Evolutionary conservation across 2,113 vertebrate genomes (phyloP).

Genomic region (Tyrannus savana): DNA sequence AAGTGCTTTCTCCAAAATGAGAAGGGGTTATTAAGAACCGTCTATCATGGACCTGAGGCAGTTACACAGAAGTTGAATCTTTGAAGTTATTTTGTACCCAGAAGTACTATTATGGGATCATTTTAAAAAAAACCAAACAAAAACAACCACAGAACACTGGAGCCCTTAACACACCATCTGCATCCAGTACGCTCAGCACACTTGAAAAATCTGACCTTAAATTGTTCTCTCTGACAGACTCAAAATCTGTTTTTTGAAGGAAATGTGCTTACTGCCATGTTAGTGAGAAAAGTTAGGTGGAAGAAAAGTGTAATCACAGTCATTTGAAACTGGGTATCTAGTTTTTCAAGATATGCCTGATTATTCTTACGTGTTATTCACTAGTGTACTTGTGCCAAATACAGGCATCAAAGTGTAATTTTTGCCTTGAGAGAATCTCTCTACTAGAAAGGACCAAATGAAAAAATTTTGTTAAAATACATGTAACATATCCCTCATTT

Average conservation of each 20-base stretch:
- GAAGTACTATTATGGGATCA: not conserved
- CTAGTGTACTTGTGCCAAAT: not conserved
- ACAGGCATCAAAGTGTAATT: not conserved
- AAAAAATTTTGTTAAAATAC: not conserved
- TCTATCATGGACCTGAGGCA: not conserved
- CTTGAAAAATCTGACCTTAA: slow-evolving; percentile 13
- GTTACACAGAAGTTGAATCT: not conserved
- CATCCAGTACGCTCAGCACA: not conserved
- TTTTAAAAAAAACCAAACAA: not conserved
- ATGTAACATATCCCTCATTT: not conserved
- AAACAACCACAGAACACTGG: not conserved
- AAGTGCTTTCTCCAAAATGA: not conserved
- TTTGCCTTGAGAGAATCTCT: not conserved
- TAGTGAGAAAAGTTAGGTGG: not conserved
- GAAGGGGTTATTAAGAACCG: not conserved
- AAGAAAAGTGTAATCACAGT: not conserved
- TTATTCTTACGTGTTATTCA: not conserved
- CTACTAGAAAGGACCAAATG: not conserved
- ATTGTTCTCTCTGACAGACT: not conserved
- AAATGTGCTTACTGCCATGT: not conserved
- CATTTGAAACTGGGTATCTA: not conserved
- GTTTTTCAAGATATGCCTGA: not conserved
- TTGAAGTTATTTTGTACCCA: not conserved
- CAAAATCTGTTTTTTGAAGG: not conserved
- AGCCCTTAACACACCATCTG: not conserved